Base-by-base conservation (phyloP, 2,113 vertebrate genomes). In the Passerina amoena region DNA sequence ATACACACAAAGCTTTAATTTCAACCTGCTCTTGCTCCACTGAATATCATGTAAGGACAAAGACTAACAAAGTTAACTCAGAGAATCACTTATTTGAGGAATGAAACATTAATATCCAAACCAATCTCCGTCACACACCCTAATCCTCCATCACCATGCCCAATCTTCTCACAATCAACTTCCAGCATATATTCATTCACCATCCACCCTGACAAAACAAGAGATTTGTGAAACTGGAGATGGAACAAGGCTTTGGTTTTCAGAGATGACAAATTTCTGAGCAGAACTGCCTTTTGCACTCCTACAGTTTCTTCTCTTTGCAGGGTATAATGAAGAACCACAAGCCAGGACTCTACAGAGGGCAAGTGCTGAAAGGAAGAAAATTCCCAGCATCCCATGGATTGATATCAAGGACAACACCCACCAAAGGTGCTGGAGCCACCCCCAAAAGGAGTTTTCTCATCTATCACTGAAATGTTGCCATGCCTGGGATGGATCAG, bases 401-500 rank as follows among this genome's bases (percentile, higher is more conserved):
- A 80, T 4, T 15, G 12, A 12, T 24, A 68, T 40, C 25, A 80
- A 63, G 44, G 48, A 51, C 25, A 77, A 17, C 8, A 8, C 8
- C 19, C 53, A 68, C 57, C 30, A 60, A 4, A 1, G 56, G 33
- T 38, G 57, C 61, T 79, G 66, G 40, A 59, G 24, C 11, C 40
- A 48, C 28, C 44, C 57, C 57, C 53, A 24, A 30, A 86, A 53
- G 31, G 31, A 68, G 12, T 13, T 87, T 38, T 73, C 54, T 38
- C 40, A n/a, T 56, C 37, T 71, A 0, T 23, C 25, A 45, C 22
- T 60, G 42, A 84, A 56, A 76, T 42, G 27, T 22, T 53, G 19
- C 40, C 1, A 0, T 0, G 0, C 14, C 35, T 47, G 24, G 21
- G 5, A 14, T 3, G 10, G 59, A 38, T 60, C 63, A 37, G 13